phyloP scores from a whole-genome alignment of 2,113 vertebrate genomes.

The Oenanthe melanoleuca region DNA sequence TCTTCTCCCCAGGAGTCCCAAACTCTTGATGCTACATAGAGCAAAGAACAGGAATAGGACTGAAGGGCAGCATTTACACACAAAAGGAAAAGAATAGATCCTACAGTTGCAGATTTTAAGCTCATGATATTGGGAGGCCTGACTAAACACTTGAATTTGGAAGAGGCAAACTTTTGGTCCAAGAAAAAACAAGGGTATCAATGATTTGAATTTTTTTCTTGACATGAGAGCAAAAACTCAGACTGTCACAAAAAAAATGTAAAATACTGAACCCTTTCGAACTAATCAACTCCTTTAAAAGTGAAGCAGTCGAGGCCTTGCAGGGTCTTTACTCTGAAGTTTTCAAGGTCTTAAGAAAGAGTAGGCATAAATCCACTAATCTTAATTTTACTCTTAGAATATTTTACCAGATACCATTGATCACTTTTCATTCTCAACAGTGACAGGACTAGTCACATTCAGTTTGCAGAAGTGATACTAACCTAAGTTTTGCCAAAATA shows the following conservation, averaged over 20 bases:
- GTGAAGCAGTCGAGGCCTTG: rapidly evolving
- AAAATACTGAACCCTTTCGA: neutral
- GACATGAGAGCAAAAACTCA: neutral
- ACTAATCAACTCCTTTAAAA: neutral
- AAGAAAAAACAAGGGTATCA: neutral
- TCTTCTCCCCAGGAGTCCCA: neutral
- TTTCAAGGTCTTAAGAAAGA: neutral
- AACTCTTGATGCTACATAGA: neutral
- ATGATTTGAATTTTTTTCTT: neutral
- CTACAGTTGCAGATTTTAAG: neutral
- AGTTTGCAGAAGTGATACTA: neutral
- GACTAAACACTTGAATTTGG: neutral
- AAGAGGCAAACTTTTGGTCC: neutral
- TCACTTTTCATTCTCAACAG: neutral
- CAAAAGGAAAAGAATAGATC: neutral
- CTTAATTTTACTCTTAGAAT: neutral
- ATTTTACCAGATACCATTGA: neutral
- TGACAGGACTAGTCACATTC: neutral
- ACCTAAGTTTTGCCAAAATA: neutral
- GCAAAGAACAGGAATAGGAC: neutral
- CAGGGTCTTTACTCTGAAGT: neutral
- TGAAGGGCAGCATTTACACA: neutral
- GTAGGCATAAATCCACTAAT: neutral
- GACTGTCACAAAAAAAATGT: neutral
- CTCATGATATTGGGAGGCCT: neutral